Evolutionary conservation across 2,888 invertebrate species (phyloP).

Genomic region (Diabrotica balteata): DNA sequence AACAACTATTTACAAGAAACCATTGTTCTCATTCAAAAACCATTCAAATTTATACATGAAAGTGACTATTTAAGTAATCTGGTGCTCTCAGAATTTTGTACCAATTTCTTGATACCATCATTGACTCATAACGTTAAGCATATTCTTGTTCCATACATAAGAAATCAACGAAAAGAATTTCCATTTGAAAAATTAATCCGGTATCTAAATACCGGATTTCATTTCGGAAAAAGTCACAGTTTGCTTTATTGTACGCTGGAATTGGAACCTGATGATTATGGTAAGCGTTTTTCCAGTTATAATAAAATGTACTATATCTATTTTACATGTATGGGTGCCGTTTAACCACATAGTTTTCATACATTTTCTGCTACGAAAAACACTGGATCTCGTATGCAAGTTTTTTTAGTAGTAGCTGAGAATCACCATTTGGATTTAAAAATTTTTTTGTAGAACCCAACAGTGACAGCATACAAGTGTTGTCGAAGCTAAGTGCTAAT

Average conservation of each 20-base stretch:
- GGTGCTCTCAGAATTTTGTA: constrained; percentile 66
- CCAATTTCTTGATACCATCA: constrained; percentile 71
- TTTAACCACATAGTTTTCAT: too few species aligned
- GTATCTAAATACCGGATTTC: constrained; percentile 53
- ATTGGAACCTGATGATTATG: constrained; percentile 70
- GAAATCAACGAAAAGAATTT: constrained; percentile 51
- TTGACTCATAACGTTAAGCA: constrained; percentile 74
- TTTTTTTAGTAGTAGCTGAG: too few species aligned
- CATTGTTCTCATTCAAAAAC: constrained; percentile 78
- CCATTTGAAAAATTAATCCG: constrained; percentile 62
- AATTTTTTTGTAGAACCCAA: constrained; percentile 57
- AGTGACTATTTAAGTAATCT: constrained; percentile 62
- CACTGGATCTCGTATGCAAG: too few species aligned
- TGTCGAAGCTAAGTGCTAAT: constrained; percentile 62
- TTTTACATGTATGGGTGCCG: too few species aligned
- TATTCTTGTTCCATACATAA: constrained; percentile 75
- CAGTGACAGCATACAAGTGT: constrained; percentile 65
- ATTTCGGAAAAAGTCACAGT: constrained; percentile 62
- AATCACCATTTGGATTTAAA: too few species aligned
- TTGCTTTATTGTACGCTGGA: constrained; percentile 73
- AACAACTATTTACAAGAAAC: constrained; percentile 69
- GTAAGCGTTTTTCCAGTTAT: constrained; percentile 60
- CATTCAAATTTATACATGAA: constrained; percentile 68
- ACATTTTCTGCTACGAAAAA: too few species aligned
- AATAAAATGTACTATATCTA: not conserved